A percentile compares a stretch with the other conserved stretches of the same genome.
Conservation (phyloP, 2,113 vertebrate genomes). For the Talpa occidentalis region DNA sequence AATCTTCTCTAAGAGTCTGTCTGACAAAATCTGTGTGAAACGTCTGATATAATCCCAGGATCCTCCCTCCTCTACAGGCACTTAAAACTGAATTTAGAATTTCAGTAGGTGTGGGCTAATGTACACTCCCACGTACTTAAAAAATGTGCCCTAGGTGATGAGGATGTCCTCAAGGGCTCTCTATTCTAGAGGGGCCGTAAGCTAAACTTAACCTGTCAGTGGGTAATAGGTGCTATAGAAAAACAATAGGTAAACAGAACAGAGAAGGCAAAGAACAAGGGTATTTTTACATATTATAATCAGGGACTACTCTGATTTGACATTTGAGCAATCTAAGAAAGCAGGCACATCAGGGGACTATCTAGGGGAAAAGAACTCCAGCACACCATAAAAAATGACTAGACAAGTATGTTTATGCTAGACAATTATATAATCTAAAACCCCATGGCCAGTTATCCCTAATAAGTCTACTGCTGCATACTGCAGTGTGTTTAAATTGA, state of each 20-base stretch:
- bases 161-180: background rate
- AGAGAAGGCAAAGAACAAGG: background rate
- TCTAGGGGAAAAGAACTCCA: background rate
- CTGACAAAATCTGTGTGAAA: no score
- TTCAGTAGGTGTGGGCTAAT: background rate
- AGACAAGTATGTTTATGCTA: background rate
- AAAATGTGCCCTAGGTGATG: background rate
- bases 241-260: background rate
- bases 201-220: background rate
- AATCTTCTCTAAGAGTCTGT: background rate
- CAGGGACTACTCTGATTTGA: conserved; percentile 12
- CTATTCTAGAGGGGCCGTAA: background rate
- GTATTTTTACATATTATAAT: background rate
- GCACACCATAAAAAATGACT: background rate
- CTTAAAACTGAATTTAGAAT: background rate
- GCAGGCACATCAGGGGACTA: background rate
- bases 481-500: background rate
- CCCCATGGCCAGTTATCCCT: background rate
- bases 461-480: background rate
- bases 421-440: background rate
- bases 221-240: background rate
- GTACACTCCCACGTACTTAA: background rate
- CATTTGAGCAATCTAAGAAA: background rate
- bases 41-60: background rate
- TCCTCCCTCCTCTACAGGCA: background rate